Percentiles rank a stretch among this genome's conserved stretches.
These are phyloP conservation scores for Periophthalmodon schlosseri DNA, from an alignment of 2,113 vertebrate genomes.

Conservation along the genomic window DNA sequence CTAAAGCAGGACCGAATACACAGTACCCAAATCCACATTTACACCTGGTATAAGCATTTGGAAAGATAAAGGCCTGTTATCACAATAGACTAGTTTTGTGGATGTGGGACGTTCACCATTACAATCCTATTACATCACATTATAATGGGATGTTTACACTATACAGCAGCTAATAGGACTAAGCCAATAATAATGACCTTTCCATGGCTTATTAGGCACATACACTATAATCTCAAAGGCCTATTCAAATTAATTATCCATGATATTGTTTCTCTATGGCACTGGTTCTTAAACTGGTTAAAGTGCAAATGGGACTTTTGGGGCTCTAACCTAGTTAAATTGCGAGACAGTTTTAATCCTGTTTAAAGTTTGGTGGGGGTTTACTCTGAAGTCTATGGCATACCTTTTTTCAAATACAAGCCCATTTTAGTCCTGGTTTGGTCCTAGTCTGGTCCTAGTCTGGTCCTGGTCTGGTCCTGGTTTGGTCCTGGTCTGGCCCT, in stretches of 20 bases:
- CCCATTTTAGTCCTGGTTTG: background rate
- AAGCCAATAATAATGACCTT: slow-evolving; percentile 29
- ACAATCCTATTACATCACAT: slow-evolving; percentile 4
- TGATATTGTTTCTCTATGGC: slow-evolving; percentile 6
- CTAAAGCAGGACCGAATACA: background rate
- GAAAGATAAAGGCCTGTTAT: no score
- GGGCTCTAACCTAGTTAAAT: background rate
- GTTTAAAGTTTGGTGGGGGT: background rate
- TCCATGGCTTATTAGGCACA: slow-evolving; percentile 26
- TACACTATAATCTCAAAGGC: background rate
- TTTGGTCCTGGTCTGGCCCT: background rate
- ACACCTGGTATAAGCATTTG: background rate
- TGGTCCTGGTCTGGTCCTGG: background rate
- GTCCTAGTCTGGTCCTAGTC: background rate
- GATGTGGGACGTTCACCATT: background rate
- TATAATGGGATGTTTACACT: slow-evolving; percentile 6
- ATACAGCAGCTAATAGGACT: background rate
- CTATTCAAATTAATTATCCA: slow-evolving; percentile 34
- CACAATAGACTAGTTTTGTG: background rate
- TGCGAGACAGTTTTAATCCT: no score
- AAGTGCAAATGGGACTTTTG: background rate
- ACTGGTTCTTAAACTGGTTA: background rate
- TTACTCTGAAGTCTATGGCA: background rate
- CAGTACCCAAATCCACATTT: background rate
- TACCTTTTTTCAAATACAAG: no score